Evolutionary conservation across 2,888 invertebrate species (phyloP), one percentile per base, ranked within the genome.

Genomic region (Erebia palarica): DNA sequence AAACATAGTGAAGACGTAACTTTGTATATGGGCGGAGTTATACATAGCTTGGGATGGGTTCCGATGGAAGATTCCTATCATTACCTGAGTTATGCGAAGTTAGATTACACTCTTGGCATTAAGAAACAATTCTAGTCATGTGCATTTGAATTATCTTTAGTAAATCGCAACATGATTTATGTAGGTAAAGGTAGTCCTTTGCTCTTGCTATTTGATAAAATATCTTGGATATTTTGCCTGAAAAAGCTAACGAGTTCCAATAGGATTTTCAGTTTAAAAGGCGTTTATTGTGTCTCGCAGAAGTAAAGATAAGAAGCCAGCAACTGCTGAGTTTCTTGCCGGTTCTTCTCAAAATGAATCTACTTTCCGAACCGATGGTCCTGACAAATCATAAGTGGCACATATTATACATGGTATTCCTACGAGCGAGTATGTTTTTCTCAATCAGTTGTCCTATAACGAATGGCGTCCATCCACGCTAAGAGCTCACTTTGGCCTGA

Each of bases 391-490:
- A 36, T 7, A 36, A 36, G 27, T 27, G 27, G 27, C 36, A 36
- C 36, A 36, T 1, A n/a, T n/a, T n/a, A n/a, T n/a, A n/a, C n/a
- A n/a, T n/a, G n/a, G n/a, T n/a, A n/a, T n/a, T n/a, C 47, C 47
- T 47, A 47, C 47, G 8, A 9, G 65, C 74, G 72, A 76, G 67
- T 67, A 58, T 73, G 73, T 84, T 86, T 85, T 85, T 77, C 70
- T 73, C 81, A 79, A 81, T 82, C 71, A 68, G 73, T 75, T 84
- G 81, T 80, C 84, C 84, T 82, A 82, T 82, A 82, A 82, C 82
- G 80, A 83, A 82, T 84, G 81, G 77, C 81, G 76, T 68, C 69
- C 73, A 69, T 74, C 73, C 75, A 71, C 76, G 75, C 78, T 80
- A 81, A 79, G 78, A 68, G 75, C 78, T 79, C 72, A 78, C 79